These are phyloP conservation scores for Pelodytes ibericus DNA, from an alignment of 2,797 vertebrate species.

Conservation along the genomic window DNA sequence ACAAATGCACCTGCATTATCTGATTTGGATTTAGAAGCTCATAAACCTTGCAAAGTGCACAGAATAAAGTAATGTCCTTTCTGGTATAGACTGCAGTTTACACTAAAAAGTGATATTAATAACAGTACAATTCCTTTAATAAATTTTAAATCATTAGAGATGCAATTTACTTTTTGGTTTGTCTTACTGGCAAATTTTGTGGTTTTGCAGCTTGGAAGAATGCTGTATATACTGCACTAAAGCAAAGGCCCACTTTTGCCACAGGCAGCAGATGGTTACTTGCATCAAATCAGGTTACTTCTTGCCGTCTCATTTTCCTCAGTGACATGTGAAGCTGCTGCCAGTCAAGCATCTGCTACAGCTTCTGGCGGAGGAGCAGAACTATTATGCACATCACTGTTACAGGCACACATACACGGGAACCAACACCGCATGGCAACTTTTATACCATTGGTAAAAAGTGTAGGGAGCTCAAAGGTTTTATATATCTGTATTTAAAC, in stretches of 20 bases:
- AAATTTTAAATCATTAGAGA: too few relatives aligned
- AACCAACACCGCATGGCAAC: background rate
- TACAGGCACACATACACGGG: background rate
- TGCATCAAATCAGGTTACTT: slow-evolving; percentile 67
- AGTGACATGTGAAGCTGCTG: slow-evolving; percentile 72
- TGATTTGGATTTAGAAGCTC: too few relatives aligned
- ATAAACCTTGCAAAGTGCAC: too few relatives aligned
- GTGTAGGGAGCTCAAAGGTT: too few relatives aligned
- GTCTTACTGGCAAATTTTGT: too few relatives aligned
- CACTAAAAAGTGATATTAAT: too few relatives aligned
- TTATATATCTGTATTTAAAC: too few relatives aligned
- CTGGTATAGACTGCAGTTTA: too few relatives aligned
- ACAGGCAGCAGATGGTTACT: slow-evolving; percentile 79
- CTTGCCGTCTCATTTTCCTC: slow-evolving; percentile 75
- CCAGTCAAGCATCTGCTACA: slow-evolving; percentile 80
- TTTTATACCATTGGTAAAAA: background rate
- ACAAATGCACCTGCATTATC: too few relatives aligned
- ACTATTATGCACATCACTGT: slow-evolving; percentile 60
- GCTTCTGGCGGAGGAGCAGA: slow-evolving; percentile 75
- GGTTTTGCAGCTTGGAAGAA: background rate
- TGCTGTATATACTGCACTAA: background rate
- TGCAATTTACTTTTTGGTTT: too few relatives aligned
- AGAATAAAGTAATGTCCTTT: too few relatives aligned
- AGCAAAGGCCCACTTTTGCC: slow-evolving; percentile 48
- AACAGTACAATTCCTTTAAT: too few relatives aligned